phyloP scores from a whole-genome alignment of 2,888 invertebrate species.

The Oligia fasciuncula region DNA sequence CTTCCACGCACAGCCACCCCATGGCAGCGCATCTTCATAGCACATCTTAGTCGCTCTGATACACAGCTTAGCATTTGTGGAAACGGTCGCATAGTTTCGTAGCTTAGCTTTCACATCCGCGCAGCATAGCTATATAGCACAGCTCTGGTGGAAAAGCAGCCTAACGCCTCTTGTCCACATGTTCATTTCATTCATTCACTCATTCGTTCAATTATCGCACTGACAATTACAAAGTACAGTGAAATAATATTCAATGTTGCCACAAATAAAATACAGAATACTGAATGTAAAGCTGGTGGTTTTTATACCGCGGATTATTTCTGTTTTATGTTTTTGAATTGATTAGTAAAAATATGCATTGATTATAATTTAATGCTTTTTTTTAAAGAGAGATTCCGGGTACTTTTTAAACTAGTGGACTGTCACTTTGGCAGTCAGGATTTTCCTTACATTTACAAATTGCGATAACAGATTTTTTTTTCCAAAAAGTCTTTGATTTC shows the following conservation, averaged over 20 bases:
- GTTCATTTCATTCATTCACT: slow-evolving; percentile 56
- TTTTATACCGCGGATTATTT: neutral
- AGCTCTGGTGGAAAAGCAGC: too few species aligned
- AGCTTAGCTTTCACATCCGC: too few species aligned
- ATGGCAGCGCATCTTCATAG: too few species aligned
- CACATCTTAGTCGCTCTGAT: too few species aligned
- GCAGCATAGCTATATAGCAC: too few species aligned
- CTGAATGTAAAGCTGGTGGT: neutral
- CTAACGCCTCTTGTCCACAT: slow-evolving; percentile 24
- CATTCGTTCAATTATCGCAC: slow-evolving; percentile 58
- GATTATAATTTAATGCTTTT: neutral
- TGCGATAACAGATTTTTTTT: neutral
- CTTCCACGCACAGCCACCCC: too few species aligned
- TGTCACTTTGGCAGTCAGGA: neutral
- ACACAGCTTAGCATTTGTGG: too few species aligned
- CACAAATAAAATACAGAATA: slow-evolving; percentile 28
- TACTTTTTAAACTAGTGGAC: neutral
- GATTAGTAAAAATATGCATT: too few species aligned
- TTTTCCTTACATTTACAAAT: neutral
- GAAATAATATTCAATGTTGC: slow-evolving; percentile 45
- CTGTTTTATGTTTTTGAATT: neutral
- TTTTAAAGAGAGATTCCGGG: fast-evolving
- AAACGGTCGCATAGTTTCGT: too few species aligned
- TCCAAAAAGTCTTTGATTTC: neutral
- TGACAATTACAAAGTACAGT: slow-evolving; percentile 57